Evolutionary conservation across 2,113 vertebrate genomes (phyloP).

Genomic region (Perognathus longimembris): DNA sequence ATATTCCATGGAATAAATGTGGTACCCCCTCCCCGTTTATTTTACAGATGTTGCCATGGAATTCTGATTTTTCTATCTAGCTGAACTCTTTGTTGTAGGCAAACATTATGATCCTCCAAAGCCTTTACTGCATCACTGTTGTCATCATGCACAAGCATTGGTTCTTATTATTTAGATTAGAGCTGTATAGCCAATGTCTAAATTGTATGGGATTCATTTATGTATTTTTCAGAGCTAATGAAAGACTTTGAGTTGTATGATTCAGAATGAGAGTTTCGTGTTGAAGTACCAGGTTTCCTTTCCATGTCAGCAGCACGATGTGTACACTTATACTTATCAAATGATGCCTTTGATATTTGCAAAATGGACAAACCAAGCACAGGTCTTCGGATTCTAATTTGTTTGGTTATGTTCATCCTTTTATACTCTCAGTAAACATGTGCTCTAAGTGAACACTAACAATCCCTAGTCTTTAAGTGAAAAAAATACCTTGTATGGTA

Average conservation of each 20-base stretch:
- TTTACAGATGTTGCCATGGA: not conserved
- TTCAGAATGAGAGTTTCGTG: constrained; percentile 18
- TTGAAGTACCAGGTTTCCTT: not conserved
- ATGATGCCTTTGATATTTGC: not conserved
- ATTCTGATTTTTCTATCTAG: not conserved
- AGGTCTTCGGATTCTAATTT: not conserved
- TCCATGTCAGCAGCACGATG: not conserved
- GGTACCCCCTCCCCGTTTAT: not conserved
- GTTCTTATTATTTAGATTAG: not conserved
- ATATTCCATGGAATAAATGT: too few relatives aligned
- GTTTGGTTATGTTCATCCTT: not conserved
- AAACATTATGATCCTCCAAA: not conserved
- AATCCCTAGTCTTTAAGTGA: not conserved
- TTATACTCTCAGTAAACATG: not conserved
- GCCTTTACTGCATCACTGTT: not conserved
- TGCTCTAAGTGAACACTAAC: not conserved
- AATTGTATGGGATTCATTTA: not conserved
- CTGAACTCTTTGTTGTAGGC: not conserved
- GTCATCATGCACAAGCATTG: constrained; percentile 7
- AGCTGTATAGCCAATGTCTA: not conserved
- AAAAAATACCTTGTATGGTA: not conserved
- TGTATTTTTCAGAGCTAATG: not conserved
- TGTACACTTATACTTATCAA: not conserved
- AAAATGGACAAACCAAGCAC: not conserved
- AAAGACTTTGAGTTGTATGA: not conserved